These are phyloP conservation scores for Scaptomyza parva DNA, from an alignment of 2,888 invertebrate species.

Conservation along the genomic window DNA sequence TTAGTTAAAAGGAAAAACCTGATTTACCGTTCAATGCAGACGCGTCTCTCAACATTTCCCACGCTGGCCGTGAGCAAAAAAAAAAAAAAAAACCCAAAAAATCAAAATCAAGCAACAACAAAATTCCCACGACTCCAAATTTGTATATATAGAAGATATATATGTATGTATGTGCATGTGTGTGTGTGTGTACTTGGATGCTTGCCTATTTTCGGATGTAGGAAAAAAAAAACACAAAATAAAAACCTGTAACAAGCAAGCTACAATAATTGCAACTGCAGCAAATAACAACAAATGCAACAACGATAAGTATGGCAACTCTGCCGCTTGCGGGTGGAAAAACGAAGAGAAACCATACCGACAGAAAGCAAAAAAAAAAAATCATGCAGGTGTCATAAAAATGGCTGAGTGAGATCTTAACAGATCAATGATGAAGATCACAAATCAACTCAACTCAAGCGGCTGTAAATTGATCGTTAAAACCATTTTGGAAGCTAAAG, in stretches of 20 bases:
- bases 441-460: slow-evolving; percentile 9
- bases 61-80: slow-evolving; percentile 67
- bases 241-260: slow-evolving; percentile 74
- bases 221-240: too few relatives aligned
- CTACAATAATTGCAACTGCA: slow-evolving; percentile 72
- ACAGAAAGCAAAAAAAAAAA: too few relatives aligned
- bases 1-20: slow-evolving; percentile 74
- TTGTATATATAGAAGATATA: slow-evolving; percentile 71
- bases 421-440: slow-evolving; percentile 36
- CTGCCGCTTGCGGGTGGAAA: slow-evolving; percentile 57
- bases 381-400: slow-evolving; percentile 79
- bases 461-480: slow-evolving; percentile 29
- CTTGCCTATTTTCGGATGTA: slow-evolving; percentile 34
- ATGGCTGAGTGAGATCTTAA: slow-evolving; percentile 26
- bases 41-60: slow-evolving; percentile 72
- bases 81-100: slow-evolving; percentile 20
- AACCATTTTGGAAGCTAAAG: not conserved
- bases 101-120: slow-evolving; percentile 29
- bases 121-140: slow-evolving; percentile 82
- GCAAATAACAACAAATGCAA: slow-evolving; percentile 19
- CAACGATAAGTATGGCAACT: slow-evolving; percentile 40
- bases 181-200: slow-evolving; percentile 46
- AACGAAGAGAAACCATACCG: slow-evolving; percentile 10
- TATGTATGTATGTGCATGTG: slow-evolving; percentile 43
- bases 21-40: slow-evolving; percentile 73